A percentile compares a stretch with the other conserved stretches of the same genome.
These are phyloP conservation scores for Lasioglossum pauxillum DNA, from an alignment of 2,888 invertebrate genomes.

Conservation along the genomic window DNA sequence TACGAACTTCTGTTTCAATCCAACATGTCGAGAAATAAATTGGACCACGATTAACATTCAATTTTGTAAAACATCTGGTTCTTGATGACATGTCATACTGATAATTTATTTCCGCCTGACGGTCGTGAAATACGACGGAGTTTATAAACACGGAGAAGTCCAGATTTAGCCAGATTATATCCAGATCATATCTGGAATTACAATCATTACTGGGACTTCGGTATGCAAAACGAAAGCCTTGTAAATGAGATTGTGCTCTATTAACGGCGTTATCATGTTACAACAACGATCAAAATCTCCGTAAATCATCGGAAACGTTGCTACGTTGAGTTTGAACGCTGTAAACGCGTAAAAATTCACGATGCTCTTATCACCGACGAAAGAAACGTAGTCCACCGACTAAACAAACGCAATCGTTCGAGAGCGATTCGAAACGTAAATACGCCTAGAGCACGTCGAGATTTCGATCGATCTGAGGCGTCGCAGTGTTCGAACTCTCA, in stretches of 20 bases:
- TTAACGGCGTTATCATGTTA: neutral
- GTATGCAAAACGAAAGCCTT: neutral
- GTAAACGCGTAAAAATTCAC: neutral
- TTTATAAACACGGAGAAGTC: too few species aligned
- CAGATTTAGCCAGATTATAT: too few species aligned
- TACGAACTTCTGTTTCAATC: too few species aligned
- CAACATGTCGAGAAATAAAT: too few species aligned
- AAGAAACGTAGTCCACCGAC: neutral
- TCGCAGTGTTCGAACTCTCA: neutral
- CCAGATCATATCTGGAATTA: too few species aligned
- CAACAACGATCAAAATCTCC: neutral
- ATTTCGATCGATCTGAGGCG: neutral
- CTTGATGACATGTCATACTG: too few species aligned
- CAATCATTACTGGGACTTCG: too few species aligned
- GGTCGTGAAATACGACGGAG: too few species aligned
- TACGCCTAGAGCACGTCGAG: slow-evolving; percentile 1
- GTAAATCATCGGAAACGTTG: neutral
- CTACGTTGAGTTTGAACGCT: neutral
- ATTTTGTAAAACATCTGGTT: too few species aligned
- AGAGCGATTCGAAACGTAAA: slow-evolving; percentile 10
- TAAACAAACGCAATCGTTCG: neutral
- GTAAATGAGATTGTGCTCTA: neutral
- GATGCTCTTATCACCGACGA: neutral
- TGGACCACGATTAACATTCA: too few species aligned
- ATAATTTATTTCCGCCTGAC: too few species aligned